Evolutionary conservation across 2,797 vertebrate species (phyloP).

Genomic region (Erpetoichthys calabaricus): DNA sequence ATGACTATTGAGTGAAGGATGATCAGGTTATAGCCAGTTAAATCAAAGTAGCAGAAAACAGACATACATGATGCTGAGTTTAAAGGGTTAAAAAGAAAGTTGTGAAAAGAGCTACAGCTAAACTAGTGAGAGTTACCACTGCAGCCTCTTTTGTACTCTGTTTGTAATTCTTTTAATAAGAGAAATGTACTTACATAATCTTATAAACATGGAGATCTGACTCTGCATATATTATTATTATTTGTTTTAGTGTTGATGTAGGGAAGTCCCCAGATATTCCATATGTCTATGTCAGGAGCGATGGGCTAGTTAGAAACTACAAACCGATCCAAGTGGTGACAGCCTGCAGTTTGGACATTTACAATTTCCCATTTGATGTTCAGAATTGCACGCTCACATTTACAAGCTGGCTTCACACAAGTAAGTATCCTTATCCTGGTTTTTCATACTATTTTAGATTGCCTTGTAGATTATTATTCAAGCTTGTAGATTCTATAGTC

Average conservation of each 20-base stretch:
- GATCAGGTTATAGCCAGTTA: too few relatives aligned
- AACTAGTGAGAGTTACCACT: too few relatives aligned
- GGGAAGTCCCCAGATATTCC: constrained; percentile 90
- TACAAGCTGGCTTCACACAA: constrained; percentile 92
- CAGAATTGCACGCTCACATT: constrained; percentile 97
- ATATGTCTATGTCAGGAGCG: constrained; percentile 70
- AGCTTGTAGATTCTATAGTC: background rate
- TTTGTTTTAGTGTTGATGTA: constrained; percentile 70
- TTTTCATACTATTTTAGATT: too few relatives aligned
- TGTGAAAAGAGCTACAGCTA: too few relatives aligned
- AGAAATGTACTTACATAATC: too few relatives aligned
- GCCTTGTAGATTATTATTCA: background rate
- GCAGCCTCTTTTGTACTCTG: too few relatives aligned
- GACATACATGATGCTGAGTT: too few relatives aligned
- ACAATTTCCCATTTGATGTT: constrained; percentile 93
- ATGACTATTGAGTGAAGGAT: too few relatives aligned
- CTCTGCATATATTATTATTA: background rate
- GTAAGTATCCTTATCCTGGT: constrained; percentile 39
- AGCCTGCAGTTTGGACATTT: constrained; percentile 90
- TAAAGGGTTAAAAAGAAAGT: too few relatives aligned
- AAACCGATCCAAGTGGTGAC: constrained; percentile 94
- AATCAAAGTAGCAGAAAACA: too few relatives aligned
- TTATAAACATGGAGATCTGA: too few relatives aligned
- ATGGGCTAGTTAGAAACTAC: constrained; percentile 80
- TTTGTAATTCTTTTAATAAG: too few relatives aligned